Evolutionary conservation across 2,888 invertebrate genomes (phyloP).

Genomic region (Pharmacophagus antenor): DNA sequence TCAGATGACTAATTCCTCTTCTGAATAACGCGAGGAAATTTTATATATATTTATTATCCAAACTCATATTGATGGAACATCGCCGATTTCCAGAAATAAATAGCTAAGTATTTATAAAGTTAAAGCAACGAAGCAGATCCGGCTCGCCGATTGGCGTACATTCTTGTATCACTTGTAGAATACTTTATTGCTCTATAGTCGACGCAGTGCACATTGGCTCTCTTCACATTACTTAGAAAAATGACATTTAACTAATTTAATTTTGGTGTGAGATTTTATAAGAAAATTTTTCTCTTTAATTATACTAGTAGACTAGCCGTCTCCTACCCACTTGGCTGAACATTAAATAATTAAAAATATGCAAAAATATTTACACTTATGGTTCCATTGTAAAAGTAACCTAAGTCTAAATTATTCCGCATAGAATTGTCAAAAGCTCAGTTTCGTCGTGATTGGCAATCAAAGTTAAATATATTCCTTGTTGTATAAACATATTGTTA

Average conservation of each 20-base stretch:
- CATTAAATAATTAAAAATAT: too few relatives aligned
- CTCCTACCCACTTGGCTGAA: too few relatives aligned
- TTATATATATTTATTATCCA: conserved; percentile 39
- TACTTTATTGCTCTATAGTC: conserved; percentile 73
- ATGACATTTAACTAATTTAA: neutral
- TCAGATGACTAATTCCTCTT: neutral
- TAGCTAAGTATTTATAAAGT: conserved; percentile 79
- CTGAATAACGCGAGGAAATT: conserved; percentile 14
- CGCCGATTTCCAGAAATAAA: conserved; percentile 78
- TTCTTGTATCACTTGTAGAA: conserved; percentile 80
- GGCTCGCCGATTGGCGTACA: conserved; percentile 65
- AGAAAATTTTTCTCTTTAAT: neutral
- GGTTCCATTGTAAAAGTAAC: too few relatives aligned
- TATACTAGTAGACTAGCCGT: neutral
- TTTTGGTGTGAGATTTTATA: neutral
- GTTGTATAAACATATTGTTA: too few relatives aligned
- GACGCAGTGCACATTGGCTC: conserved; percentile 43
- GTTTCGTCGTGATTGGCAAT: too few relatives aligned
- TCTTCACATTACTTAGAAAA: neutral
- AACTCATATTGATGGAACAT: conserved; percentile 63
- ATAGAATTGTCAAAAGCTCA: too few relatives aligned
- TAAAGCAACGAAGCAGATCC: conserved; percentile 66
- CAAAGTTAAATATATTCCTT: too few relatives aligned
- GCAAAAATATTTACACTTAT: too few relatives aligned
- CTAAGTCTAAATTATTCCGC: too few relatives aligned